Evolutionary conservation across 2,888 invertebrate species (phyloP).

Genomic region (Agrotis exclamationis): DNA sequence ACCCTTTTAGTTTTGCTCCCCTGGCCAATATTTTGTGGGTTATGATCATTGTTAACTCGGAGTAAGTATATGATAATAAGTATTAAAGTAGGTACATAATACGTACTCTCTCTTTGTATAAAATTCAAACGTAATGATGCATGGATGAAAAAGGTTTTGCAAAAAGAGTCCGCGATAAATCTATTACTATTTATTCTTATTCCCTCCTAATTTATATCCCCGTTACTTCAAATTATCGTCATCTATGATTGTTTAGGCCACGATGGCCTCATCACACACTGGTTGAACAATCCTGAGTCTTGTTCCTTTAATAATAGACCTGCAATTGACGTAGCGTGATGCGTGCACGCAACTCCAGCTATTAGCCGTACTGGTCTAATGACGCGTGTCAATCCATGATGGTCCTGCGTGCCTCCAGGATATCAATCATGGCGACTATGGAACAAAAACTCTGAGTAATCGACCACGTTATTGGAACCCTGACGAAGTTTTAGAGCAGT

Average conservation of each 20-base stretch:
- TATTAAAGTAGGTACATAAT: neutral
- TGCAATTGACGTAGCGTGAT: constrained; percentile 56
- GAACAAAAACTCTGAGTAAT: constrained; percentile 61
- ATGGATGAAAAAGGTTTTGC: too few relatives aligned
- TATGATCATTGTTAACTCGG: constrained; percentile 56
- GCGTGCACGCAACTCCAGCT: constrained; percentile 61
- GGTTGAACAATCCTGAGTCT: constrained; percentile 49
- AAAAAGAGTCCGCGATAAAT: too few relatives aligned
- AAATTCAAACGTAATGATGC: neutral
- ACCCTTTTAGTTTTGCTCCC: constrained; percentile 62
- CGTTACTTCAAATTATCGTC: constrained; percentile 10
- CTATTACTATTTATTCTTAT: too few relatives aligned
- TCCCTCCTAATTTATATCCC: neutral
- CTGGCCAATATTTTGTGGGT: constrained; percentile 41
- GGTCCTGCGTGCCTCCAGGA: constrained; percentile 71
- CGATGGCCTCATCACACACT: constrained; percentile 31
- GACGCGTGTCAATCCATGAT: constrained; percentile 72
- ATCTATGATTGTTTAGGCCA: constrained; percentile 27
- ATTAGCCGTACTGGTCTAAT: constrained; percentile 68
- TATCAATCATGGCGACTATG: constrained; percentile 68
- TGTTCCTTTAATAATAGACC: constrained; percentile 47
- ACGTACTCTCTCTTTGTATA: neutral
- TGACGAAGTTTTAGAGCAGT: constrained; percentile 40
- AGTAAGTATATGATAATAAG: constrained; percentile 3
- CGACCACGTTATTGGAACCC: constrained; percentile 57